These are phyloP conservation scores for Epinephelus lanceolatus DNA, from an alignment of 2,113 vertebrate species.

Conservation along the genomic window DNA sequence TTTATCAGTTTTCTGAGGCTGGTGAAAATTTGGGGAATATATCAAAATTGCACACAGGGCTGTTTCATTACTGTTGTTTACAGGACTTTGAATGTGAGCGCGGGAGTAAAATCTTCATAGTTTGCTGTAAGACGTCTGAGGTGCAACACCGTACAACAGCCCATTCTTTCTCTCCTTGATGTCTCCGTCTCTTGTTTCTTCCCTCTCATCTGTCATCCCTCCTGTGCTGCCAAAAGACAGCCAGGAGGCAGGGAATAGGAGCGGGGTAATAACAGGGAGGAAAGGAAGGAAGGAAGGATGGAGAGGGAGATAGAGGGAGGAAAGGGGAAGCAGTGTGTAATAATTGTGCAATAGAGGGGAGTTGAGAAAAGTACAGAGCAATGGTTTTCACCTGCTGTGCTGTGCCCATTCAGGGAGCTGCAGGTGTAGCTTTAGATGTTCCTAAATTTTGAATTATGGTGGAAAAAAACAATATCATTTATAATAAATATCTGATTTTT, in stretches of 20 bases:
- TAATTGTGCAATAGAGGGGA: conserved; percentile 40
- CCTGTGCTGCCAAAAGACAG: conserved; percentile 65
- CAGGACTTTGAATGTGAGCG: conserved; percentile 6
- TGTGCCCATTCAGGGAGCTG: conserved; percentile 5
- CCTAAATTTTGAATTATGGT: neutral
- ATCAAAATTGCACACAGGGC: neutral
- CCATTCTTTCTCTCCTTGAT: conserved; percentile 50
- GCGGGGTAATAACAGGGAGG: conserved; percentile 65
- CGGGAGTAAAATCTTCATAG: conserved; percentile 12
- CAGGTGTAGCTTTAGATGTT: conserved; percentile 16
- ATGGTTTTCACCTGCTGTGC: conserved; percentile 50
- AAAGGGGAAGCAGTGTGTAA: conserved; percentile 36
- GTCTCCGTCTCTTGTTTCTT: conserved; percentile 62
- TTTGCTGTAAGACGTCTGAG: conserved; percentile 15
- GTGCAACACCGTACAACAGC: conserved; percentile 42
- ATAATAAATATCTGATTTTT: conserved; percentile 11
- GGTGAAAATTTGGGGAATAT: conserved; percentile 12
- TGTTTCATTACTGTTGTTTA: conserved; percentile 34
- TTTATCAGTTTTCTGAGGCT: conserved; percentile 16
- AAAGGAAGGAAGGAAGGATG: conserved; percentile 36
- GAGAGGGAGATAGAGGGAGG: conserved; percentile 19
- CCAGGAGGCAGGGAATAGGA: conserved; percentile 66
- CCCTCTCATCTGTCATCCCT: conserved; percentile 68
- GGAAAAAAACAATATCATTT: conserved; percentile 23
- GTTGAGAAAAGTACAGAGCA: conserved; percentile 28